phyloP scores from a whole-genome alignment of 1,140 invertebrate species.

The Tachypleus tridentatus region DNA sequence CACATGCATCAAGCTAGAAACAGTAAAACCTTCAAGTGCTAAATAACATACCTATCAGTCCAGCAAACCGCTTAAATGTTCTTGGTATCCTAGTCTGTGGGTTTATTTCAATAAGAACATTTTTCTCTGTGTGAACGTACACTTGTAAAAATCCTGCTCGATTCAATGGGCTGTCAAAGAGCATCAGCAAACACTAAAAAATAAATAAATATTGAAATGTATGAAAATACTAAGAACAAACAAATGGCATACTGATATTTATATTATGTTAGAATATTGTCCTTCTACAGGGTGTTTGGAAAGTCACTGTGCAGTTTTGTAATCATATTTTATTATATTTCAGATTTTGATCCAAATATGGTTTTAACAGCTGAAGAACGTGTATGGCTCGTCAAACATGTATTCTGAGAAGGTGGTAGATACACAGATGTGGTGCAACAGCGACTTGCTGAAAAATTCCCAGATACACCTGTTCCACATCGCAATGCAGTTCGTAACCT shows the following conservation, averaged over 20 bases:
- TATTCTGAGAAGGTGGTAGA: too few species aligned
- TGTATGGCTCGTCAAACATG: too few species aligned
- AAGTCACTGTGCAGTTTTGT: too few species aligned
- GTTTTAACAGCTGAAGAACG: too few species aligned
- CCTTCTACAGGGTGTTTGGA: too few species aligned
- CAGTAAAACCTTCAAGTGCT: background rate
- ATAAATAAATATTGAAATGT: conserved; percentile 10
- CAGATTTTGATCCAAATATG: too few species aligned
- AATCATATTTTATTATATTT: too few species aligned
- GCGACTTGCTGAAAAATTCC: too few species aligned
- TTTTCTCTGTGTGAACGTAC: conserved; percentile 89
- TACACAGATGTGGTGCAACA: too few species aligned
- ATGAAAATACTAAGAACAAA: background rate
- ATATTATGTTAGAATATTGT: too few species aligned
- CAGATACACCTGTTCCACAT: too few species aligned
- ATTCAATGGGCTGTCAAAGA: conserved; percentile 89
- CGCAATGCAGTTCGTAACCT: too few species aligned
- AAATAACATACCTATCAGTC: conserved; percentile 71
- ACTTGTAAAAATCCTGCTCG: conserved; percentile 52
- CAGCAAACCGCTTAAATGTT: conserved; percentile 96
- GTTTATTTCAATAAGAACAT: conserved; percentile 97
- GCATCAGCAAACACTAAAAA: conserved; percentile 58
- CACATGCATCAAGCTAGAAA: conserved; percentile 11
- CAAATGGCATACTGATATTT: background rate
- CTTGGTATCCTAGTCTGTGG: conserved; percentile 96